Evolutionary conservation across 2,888 invertebrate genomes (phyloP).

Genomic region (Tanypteryx hageni): DNA sequence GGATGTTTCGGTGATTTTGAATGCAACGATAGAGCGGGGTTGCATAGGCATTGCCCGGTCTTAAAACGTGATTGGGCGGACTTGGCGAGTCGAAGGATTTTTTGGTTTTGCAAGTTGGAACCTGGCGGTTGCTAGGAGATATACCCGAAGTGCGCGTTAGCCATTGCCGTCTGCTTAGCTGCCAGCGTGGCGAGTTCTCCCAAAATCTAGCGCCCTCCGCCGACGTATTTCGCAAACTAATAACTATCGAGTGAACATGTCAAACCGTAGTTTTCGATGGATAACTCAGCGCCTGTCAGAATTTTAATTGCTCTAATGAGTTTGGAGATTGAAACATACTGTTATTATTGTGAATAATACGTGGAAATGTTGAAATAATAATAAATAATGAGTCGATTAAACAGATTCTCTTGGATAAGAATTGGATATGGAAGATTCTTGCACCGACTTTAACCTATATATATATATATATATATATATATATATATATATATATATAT

Average conservation of each 20-base stretch:
- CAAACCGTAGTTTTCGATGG: neutral
- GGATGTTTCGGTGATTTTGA: neutral
- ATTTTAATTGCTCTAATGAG: neutral
- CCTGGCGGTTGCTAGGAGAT: neutral
- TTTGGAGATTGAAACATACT: neutral
- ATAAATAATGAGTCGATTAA: too few species aligned
- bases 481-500: too few species aligned
- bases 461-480: too few species aligned
- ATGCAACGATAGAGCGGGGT: neutral
- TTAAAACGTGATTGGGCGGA: too few species aligned
- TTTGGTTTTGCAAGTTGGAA: too few species aligned
- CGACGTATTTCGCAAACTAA: constrained; percentile 37
- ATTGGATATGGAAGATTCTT: too few species aligned
- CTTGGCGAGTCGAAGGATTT: neutral
- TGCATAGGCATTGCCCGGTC: too few species aligned
- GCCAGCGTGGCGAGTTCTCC: constrained; percentile 46
- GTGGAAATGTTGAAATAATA: too few species aligned
- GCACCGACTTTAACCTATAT: too few species aligned
- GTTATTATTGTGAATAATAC: too few species aligned
- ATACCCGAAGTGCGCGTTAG: neutral
- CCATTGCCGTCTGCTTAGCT: constrained; percentile 12
- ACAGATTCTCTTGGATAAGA: too few species aligned
- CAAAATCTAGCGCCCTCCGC: constrained; percentile 16
- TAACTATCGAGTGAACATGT: neutral
- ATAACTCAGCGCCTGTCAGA: neutral